Evolutionary conservation across 2,888 invertebrate genomes (phyloP).

Genomic region (Macrophya alboannulata): DNA sequence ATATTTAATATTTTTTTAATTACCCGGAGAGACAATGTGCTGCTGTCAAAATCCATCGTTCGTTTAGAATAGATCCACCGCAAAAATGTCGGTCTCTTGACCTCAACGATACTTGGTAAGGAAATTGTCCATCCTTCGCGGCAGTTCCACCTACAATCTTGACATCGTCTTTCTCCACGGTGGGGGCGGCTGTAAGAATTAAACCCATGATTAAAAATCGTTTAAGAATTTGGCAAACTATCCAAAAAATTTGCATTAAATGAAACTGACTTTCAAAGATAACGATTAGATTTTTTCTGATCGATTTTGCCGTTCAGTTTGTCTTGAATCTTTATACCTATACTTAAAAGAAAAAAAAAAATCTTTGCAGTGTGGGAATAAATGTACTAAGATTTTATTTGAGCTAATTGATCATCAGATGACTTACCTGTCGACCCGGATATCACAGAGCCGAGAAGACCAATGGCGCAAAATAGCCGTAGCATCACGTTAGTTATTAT

Average conservation of each 20-base stretch:
- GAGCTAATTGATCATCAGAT: neutral
- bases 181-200: neutral
- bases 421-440: neutral
- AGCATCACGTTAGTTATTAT: neutral
- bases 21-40: conserved; percentile 83
- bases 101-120: conserved; percentile 82
- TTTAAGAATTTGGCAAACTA: neutral
- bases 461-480: neutral
- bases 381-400: neutral
- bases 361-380: neutral
- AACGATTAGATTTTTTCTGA: neutral
- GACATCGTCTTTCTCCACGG: conserved; percentile 60
- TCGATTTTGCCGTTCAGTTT: neutral
- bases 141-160: conserved; percentile 81
- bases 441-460: neutral
- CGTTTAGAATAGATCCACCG: conserved; percentile 83
- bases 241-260: neutral
- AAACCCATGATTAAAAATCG: neutral
- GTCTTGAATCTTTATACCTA: neutral
- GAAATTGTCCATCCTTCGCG: conserved; percentile 81
- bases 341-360: too few species aligned
- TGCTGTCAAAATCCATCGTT: conserved; percentile 82
- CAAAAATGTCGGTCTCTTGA: conserved; percentile 83
- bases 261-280: neutral
- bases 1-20: conserved; percentile 17